Base-by-base conservation (phyloP, 2,797 vertebrate genomes). In the Dallia pectoralis region DNA sequence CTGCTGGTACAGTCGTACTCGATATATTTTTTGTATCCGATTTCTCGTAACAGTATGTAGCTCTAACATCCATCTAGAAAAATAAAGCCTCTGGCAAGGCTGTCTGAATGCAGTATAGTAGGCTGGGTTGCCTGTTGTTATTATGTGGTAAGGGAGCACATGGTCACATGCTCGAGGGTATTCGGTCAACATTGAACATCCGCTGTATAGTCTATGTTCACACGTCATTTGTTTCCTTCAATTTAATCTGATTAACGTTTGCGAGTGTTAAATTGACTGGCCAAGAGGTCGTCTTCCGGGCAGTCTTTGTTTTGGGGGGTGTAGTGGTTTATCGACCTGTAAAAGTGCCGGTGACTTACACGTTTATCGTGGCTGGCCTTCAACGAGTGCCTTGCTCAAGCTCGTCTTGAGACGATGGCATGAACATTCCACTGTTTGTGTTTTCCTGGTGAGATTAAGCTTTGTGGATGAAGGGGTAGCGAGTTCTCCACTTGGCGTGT, bases 1-100 rank as follows among this genome's bases (percentile, higher is more conserved):
- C 97, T 99, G 97, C 97, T 98, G 97, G 97, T 94, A 95, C 97
- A 98, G 97, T 98, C 93, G 94, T 96, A 95, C 93, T 94, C 93
- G 88, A 92, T 93, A 90, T 93, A 91, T 93, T 91, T 90, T 92
- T 85, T 90, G 89, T 91, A 90, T 86, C 87, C 83, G 81, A 84
- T 91, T 92, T 89, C 11, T 83, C 85, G 86, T 85, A 77, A 83
- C 79, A 89, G 73, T 88, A 90, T 90, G 89, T 92, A 83, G 40
- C 40, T 44, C 83, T 82, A 83, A 89, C 90, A 88, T 90, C 91
- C 89, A 86, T 91, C 81, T 87, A 82, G 79, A 44, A 86, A n/a
- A 87, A 88, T 89, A 82, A 92, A 91, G 94, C 95, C 94, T 95
- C 94, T 87, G 94, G 95, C 89, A 90, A 94, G 96, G 96, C 93